Percentiles rank a stretch among this genome's conserved stretches.
These are phyloP conservation scores for Alethe castanea DNA, from an alignment of 2,113 vertebrate species.

Conservation along the genomic window DNA sequence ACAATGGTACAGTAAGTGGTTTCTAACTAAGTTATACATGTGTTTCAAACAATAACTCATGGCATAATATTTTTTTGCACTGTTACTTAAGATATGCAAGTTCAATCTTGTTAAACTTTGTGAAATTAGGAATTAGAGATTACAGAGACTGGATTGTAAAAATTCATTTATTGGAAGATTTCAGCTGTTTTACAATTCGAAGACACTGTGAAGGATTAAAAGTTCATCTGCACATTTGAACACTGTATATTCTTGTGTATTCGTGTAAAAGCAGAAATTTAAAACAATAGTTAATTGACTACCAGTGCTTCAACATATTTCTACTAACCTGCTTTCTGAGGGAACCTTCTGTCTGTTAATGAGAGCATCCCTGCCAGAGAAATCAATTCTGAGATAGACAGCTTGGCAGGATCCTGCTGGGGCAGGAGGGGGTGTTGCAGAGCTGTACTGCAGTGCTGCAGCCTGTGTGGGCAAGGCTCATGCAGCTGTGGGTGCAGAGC, in stretches of 20 bases:
- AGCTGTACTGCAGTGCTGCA: background rate
- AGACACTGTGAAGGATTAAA: background rate
- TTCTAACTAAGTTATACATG: slow-evolving; percentile 31
- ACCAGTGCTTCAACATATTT: background rate
- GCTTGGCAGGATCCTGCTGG: background rate
- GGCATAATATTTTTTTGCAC: background rate
- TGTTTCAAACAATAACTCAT: slow-evolving; percentile 4
- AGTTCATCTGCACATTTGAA: background rate
- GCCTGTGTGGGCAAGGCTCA: background rate
- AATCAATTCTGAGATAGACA: background rate
- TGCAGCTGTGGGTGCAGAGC: background rate
- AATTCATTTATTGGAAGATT: background rate
- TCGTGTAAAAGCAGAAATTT: background rate
- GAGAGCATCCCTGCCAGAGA: background rate
- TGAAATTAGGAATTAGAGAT: background rate
- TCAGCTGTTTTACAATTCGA: background rate
- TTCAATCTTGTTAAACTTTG: background rate
- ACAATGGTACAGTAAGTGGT: slow-evolving; percentile 31
- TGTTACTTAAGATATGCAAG: background rate
- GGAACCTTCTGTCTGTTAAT: background rate
- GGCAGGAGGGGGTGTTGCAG: background rate
- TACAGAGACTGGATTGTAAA: background rate
- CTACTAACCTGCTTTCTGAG: background rate
- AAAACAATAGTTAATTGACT: background rate
- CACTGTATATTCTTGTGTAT: background rate